Evolutionary conservation across 2,113 vertebrate species (phyloP).

Genomic region (Anguilla japonica): DNA sequence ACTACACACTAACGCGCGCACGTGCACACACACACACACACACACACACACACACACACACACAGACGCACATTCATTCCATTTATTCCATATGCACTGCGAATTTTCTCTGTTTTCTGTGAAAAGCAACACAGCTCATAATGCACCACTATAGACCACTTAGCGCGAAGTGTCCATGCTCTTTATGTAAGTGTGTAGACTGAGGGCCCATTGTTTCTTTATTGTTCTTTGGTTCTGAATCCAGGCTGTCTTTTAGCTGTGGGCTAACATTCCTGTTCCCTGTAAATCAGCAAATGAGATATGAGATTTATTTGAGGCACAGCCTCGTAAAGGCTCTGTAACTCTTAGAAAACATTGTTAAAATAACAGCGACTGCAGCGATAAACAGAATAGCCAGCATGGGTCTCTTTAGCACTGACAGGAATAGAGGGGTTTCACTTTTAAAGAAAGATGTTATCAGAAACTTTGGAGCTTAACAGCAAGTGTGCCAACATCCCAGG

Average conservation of each 20-base stretch:
- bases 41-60: no score
- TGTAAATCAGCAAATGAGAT: conserved; percentile 52
- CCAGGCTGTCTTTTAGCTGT: conserved; percentile 54
- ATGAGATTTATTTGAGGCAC: conserved; percentile 56
- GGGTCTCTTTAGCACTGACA: not conserved
- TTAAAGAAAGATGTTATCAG: conserved; percentile 4
- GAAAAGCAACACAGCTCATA: not conserved
- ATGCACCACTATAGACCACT: not conserved
- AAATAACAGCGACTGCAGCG: conserved; percentile 22
- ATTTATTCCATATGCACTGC: no score
- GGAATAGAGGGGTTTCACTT: not conserved
- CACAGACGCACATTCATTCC: no score
- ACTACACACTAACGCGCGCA: no score
- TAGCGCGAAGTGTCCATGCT: not conserved
- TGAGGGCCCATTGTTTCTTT: not conserved
- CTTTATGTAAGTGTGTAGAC: not conserved
- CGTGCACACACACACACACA: no score
- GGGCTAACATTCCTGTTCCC: conserved; percentile 57
- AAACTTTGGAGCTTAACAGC: not conserved
- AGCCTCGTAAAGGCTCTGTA: conserved; percentile 61
- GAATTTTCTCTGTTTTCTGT: not conserved
- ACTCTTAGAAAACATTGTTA: conserved; percentile 46
- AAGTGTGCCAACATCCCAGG: not conserved
- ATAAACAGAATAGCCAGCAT: not conserved
- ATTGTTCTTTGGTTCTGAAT: conserved; percentile 41